Conservation (phyloP, 2,797 vertebrate species). For the Coendou prehensilis region DNA sequence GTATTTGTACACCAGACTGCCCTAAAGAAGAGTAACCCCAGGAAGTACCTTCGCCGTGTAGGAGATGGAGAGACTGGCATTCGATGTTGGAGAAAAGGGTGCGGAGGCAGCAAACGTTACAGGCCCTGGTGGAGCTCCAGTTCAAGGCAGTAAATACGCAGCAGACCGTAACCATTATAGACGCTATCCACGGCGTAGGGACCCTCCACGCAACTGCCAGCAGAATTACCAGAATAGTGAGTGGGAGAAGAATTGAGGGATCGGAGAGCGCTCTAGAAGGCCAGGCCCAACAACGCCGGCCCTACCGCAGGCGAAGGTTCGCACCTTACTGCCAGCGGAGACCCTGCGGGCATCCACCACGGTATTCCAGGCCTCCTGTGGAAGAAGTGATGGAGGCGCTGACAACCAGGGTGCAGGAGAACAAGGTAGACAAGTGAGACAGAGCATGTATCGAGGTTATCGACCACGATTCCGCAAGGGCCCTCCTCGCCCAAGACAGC, state of each 20-base stretch:
- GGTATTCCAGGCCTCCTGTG: slow-evolving; percentile 94
- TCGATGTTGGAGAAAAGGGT: slow-evolving; percentile 98
- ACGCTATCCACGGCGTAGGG: no score
- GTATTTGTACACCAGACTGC: slow-evolving; percentile 92
- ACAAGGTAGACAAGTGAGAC: slow-evolving; percentile 97
- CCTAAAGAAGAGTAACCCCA: slow-evolving; percentile 99
- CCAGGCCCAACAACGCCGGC: slow-evolving; percentile 95
- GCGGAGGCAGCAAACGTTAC: no score
- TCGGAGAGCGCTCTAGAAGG: slow-evolving; percentile 95
- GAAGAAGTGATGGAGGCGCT: slow-evolving; percentile 96
- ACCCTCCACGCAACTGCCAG: no score
- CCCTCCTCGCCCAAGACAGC: no score
- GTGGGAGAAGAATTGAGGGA: slow-evolving; percentile 95
- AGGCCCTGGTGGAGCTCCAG: no score
- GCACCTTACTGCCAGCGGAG: slow-evolving; percentile 98
- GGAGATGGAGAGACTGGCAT: slow-evolving; percentile 99
- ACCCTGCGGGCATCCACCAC: slow-evolving; percentile 96
- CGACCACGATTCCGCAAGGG: slow-evolving; percentile 94
- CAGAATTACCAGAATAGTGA: no score
- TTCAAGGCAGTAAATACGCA: no score
- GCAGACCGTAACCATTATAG: no score
- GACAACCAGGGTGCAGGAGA: slow-evolving; percentile 98
- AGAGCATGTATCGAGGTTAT: slow-evolving; percentile 99
- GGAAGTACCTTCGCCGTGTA: slow-evolving; percentile 99
- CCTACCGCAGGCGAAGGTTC: slow-evolving; percentile 97